Conservation (phyloP, 2,113 vertebrate genomes). For the Rhipidura dahli region DNA sequence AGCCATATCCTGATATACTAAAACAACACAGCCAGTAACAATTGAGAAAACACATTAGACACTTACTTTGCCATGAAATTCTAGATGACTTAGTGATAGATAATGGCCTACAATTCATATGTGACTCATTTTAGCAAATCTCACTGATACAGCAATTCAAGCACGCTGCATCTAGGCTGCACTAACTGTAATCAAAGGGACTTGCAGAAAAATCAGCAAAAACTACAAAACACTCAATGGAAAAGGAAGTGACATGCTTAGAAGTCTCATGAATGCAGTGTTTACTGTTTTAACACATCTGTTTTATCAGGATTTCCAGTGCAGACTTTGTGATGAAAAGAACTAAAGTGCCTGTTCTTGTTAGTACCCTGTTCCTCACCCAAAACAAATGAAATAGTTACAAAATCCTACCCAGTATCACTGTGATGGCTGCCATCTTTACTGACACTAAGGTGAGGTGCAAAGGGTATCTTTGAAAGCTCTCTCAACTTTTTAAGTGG, state of each 20-base stretch:
- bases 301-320: not conserved
- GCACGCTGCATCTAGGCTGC: not conserved
- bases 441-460: not conserved
- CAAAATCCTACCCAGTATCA: not conserved
- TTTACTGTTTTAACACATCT: not conserved
- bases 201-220: not conserved
- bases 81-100: constrained; percentile 37
- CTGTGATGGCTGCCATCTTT: not conserved
- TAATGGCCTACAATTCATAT: constrained; percentile 32
- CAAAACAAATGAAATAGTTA: not conserved
- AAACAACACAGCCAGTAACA: not conserved
- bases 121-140: constrained; percentile 22
- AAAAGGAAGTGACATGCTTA: not conserved
- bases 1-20: not conserved
- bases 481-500: not conserved
- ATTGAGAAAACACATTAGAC: constrained; percentile 14
- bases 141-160: constrained; percentile 8
- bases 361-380: not conserved
- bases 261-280: not conserved
- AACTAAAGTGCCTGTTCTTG: not conserved
- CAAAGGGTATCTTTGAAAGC: not conserved
- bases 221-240: not conserved
- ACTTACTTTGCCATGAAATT: not conserved
- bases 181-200: not conserved
- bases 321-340: not conserved